Base-by-base conservation (phyloP, 2,113 vertebrate genomes). In the Syrmaticus mikado region DNA sequence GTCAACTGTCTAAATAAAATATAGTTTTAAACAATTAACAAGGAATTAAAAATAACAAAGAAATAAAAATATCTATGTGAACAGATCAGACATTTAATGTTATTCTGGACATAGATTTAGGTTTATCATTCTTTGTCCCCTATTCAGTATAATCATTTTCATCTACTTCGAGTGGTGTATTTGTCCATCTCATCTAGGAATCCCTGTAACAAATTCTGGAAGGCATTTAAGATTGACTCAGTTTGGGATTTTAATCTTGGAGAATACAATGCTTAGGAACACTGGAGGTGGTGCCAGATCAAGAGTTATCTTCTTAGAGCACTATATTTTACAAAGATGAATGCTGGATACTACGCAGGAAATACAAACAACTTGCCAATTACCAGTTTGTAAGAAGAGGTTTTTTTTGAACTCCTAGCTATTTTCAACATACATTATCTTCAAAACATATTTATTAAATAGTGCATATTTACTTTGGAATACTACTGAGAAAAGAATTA, bases 1-100 rank as follows among this genome's bases (percentile, higher is more conserved):
- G 96, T 99, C 99, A 93, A 99, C 99, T 19, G 99, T 99, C 99
- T 99, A 96, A 94, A 97, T 74, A 94, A 90, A 95, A 88, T 2
- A 83, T 10, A 96, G 30, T 65, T 85, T 94, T 94, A 41, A 91
- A 93, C 22, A 80, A 92, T 97, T 95, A 97, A 68, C 1, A 19
- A 72, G 17, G 72, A 83, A 73, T 22, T 11, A n/a, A 55, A 84
- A 71, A 21, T 6, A 43, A 38, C 1, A 15, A 75, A 22, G 72
- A 85, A 76, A 27, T 16, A 36, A 66, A 82, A 71, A 19, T 4
- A 43, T 5, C 32, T 30, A 30, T 11, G 16, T 36, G 18, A 62
- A 79, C 40, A 92, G 48, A 85, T 68, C 27, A 89, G 52, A 79
- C n/a, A 80, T 77, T 86, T 66, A 66, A 60, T 55, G 7, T 28